Conservation (phyloP, 2,888 invertebrate genomes). For the Theodoxus fluviatilis region DNA sequence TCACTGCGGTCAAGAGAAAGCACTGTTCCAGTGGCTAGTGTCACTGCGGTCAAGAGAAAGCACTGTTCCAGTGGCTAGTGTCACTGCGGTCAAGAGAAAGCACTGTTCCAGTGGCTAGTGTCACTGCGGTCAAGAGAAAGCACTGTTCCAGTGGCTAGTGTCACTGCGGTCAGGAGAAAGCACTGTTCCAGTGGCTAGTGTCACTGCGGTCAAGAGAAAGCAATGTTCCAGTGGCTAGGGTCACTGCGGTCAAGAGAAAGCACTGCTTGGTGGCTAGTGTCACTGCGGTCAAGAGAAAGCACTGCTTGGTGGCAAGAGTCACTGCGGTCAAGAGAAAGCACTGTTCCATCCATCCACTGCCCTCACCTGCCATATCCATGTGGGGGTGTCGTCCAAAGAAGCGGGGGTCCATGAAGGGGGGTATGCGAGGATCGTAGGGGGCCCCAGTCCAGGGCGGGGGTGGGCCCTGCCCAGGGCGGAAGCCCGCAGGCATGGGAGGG, state of each 20-base stretch:
- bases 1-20: background rate
- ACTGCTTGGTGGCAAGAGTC: too few species aligned
- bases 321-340: background rate
- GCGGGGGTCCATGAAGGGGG: constrained; percentile 50
- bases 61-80: background rate
- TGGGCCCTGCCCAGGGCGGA: constrained; percentile 58
- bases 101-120: background rate
- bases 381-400: constrained; percentile 50
- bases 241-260: background rate
- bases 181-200: background rate
- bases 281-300: background rate
- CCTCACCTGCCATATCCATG: constrained; percentile 56
- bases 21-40: background rate
- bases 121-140: background rate
- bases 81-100: background rate
- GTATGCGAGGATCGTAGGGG: constrained; percentile 40
- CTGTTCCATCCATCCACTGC: background rate
- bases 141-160: background rate
- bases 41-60: background rate
- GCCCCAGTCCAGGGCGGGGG: constrained; percentile 57
- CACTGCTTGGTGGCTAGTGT: too few species aligned
- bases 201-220: background rate
- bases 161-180: background rate
- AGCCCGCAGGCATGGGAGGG: constrained; percentile 44
- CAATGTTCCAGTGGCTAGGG: background rate